Evolutionary conservation across 2,113 vertebrate genomes (phyloP).

Genomic region (Okapia johnstoni): DNA sequence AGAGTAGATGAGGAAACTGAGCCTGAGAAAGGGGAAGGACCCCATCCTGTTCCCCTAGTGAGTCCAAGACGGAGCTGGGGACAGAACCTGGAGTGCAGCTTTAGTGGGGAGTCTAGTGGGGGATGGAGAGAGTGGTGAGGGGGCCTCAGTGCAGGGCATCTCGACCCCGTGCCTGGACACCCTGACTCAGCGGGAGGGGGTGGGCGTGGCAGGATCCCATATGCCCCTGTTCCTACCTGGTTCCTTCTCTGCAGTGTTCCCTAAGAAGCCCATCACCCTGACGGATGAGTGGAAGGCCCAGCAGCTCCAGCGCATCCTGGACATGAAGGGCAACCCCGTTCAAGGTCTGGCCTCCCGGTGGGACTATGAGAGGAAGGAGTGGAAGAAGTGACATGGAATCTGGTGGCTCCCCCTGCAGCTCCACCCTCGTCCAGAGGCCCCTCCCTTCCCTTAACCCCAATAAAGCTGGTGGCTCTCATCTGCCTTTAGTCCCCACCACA

Average conservation of each 20-base stretch:
- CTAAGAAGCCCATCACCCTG: slow-evolving; percentile 80
- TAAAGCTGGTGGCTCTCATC: slow-evolving; percentile 40
- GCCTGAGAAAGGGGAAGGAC: neutral
- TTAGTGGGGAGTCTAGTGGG: neutral
- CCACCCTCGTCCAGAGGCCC: neutral
- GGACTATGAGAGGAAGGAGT: slow-evolving; percentile 89
- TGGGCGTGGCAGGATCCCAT: neutral
- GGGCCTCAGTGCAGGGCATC: neutral
- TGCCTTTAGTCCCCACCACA: neutral
- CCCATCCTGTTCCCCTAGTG: neutral
- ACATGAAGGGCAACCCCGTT: slow-evolving; percentile 85
- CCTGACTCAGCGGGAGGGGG: neutral
- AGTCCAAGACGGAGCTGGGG: neutral
- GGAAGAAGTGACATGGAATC: slow-evolving; percentile 79
- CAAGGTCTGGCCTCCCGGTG: slow-evolving; percentile 86
- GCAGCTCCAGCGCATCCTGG: slow-evolving; percentile 86
- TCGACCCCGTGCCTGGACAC: neutral
- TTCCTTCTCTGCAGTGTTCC: slow-evolving; percentile 79
- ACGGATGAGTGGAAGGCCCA: slow-evolving; percentile 81
- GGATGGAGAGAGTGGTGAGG: too few species aligned
- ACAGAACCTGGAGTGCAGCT: neutral
- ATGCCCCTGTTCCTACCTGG: fast-evolving
- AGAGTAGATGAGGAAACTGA: neutral
- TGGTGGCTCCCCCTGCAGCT: neutral
- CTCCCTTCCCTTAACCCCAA: neutral